These are phyloP conservation scores for Phengaris alcon DNA, from an alignment of 2,888 invertebrate genomes.

Conservation along the genomic window DNA sequence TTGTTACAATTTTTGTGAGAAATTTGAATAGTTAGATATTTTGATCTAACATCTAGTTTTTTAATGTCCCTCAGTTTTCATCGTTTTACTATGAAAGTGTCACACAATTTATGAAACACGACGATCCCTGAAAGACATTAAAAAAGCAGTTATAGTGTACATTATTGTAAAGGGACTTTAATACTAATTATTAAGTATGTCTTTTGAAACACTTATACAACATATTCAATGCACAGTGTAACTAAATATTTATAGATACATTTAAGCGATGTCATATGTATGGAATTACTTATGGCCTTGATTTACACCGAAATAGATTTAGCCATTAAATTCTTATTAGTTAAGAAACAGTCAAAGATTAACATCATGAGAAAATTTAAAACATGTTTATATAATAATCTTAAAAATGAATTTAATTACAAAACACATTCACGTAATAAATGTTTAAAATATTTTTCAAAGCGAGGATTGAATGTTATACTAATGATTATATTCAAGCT, in stretches of 20 bases:
- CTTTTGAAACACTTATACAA: not conserved
- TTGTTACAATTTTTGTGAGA: not conserved
- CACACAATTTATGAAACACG: not conserved
- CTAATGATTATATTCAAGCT: too few species aligned
- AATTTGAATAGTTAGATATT: not conserved
- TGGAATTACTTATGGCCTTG: not conserved
- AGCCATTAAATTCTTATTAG: not conserved
- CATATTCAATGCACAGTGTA: not conserved
- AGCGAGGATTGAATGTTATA: too few species aligned
- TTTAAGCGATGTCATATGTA: not conserved
- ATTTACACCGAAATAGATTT: not conserved
- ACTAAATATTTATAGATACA: not conserved
- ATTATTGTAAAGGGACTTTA: not conserved
- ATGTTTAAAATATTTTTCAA: too few species aligned
- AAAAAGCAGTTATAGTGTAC: not conserved
- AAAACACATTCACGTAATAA: too few species aligned
- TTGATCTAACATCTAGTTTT: not conserved
- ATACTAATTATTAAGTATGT: not conserved
- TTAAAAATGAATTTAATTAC: too few species aligned
- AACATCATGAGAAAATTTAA: too few species aligned
- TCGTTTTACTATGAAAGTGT: not conserved
- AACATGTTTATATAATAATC: too few species aligned
- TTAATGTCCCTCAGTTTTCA: not conserved
- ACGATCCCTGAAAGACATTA: too few species aligned
- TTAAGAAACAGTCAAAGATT: not conserved